Evolutionary conservation across 2,888 invertebrate species (phyloP).

Genomic region (Zootermopsis nevadensis): DNA sequence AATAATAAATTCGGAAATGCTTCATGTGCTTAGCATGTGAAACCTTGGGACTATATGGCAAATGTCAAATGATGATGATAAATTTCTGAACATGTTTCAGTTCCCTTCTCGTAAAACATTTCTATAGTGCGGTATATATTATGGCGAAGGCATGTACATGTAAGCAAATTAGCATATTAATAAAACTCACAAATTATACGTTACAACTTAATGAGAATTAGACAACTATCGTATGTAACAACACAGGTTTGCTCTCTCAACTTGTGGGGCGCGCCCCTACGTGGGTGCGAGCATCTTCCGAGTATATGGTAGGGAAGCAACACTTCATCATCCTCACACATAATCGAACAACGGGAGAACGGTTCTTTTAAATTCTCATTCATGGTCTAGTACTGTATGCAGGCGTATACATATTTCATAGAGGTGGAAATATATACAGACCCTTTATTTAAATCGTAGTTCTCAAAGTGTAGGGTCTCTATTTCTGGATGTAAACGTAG

Average conservation of each 20-base stretch:
- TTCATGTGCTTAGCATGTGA: neutral
- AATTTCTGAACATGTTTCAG: neutral
- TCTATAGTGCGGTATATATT: neutral
- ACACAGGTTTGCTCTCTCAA: neutral
- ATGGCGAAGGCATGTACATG: neutral
- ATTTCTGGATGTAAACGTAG: no score
- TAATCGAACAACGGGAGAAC: neutral
- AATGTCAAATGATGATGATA: neutral
- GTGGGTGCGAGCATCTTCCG: constrained; percentile 2
- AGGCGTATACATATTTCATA: neutral
- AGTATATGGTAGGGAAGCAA: neutral
- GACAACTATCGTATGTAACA: constrained; percentile 5
- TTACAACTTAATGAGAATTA: constrained; percentile 41
- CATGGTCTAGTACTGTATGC: neutral
- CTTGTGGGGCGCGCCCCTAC: constrained; percentile 20
- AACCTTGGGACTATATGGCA: neutral
- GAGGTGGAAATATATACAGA: no score
- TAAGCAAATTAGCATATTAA: constrained; percentile 34
- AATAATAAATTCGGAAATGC: neutral
- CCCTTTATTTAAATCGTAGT: no score
- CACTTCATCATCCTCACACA: neutral
- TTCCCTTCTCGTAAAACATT: neutral
- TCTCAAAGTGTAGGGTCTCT: no score
- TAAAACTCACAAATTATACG: constrained; percentile 40
- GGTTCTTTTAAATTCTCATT: neutral